phyloP scores from a whole-genome alignment of 2,797 vertebrate genomes.

The Neostethus bicornis region DNA sequence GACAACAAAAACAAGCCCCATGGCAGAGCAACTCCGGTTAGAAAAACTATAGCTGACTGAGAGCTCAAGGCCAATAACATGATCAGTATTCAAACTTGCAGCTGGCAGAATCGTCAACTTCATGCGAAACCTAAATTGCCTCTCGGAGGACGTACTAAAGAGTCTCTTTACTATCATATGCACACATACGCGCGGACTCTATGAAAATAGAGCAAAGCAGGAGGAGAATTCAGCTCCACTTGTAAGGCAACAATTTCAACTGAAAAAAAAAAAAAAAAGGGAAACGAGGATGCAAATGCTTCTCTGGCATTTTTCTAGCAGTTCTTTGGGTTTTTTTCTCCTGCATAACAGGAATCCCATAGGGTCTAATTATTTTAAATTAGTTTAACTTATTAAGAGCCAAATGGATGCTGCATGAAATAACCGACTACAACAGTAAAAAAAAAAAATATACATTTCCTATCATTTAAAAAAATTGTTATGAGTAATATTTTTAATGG shows the following conservation, averaged over 20 bases:
- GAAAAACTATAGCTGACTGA: constrained; percentile 42
- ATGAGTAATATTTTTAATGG: too few species aligned
- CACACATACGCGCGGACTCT: constrained; percentile 19
- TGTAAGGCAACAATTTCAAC: background rate
- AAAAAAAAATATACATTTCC: too few species aligned
- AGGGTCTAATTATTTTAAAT: too few species aligned
- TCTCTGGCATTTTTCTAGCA: constrained; percentile 5
- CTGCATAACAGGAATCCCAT: background rate
- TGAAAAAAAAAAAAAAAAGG: background rate
- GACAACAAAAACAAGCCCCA: constrained; percentile 41
- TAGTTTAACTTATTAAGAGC: too few species aligned
- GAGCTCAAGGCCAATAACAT: constrained; percentile 47
- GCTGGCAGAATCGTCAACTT: constrained; percentile 52
- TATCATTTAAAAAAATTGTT: too few species aligned
- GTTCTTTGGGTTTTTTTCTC: background rate
- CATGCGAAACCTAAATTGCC: constrained; percentile 37
- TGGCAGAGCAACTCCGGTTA: constrained; percentile 48
- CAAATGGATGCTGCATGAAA: too few species aligned
- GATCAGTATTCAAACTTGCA: constrained; percentile 58
- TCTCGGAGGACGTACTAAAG: constrained; percentile 34
- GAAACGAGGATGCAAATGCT: background rate
- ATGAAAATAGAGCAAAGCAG: constrained; percentile 1
- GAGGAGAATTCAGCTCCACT: constrained; percentile 10
- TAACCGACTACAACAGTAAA: too few species aligned
- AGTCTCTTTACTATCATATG: constrained; percentile 40